Evolutionary conservation across 2,888 invertebrate genomes (phyloP).

Genomic region (Yponomeuta malinellus): DNA sequence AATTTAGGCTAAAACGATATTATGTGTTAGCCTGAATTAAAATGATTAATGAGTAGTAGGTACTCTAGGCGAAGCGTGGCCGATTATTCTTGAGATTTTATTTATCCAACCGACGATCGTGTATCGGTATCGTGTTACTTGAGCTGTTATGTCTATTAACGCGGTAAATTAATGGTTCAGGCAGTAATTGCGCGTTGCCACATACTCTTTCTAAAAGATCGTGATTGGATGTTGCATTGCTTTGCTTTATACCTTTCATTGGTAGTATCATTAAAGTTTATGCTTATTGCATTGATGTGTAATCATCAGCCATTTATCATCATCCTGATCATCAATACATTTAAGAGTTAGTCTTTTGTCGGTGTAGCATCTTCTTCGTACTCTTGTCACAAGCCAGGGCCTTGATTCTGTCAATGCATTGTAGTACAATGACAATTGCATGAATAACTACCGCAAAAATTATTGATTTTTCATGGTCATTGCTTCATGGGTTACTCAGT

Average conservation of each 20-base stretch:
- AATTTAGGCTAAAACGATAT: neutral
- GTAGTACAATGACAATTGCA: too few species aligned
- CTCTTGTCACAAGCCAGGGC: too few species aligned
- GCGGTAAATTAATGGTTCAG: too few species aligned
- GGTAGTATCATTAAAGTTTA: neutral
- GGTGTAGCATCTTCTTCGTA: too few species aligned
- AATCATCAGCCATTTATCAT: neutral
- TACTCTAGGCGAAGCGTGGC: constrained; percentile 27
- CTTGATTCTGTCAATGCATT: too few species aligned
- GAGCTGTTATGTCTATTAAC: neutral
- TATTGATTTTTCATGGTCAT: too few species aligned
- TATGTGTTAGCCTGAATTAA: neutral
- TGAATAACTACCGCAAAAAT: too few species aligned
- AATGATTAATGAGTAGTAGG: neutral
- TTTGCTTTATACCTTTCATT: neutral
- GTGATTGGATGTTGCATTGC: neutral
- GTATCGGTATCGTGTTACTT: constrained; percentile 29
- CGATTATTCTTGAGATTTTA: constrained; percentile 57
- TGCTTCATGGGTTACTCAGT: too few species aligned
- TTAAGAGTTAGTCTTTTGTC: too few species aligned
- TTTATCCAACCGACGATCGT: constrained; percentile 49
- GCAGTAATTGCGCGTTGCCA: neutral
- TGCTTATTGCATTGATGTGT: neutral
- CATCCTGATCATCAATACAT: too few species aligned
- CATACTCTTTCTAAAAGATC: too few species aligned